Evolutionary conservation across 2,888 invertebrate species (phyloP), one percentile per base, ranked within the genome.

Genomic region (Panzeria rudis): DNA sequence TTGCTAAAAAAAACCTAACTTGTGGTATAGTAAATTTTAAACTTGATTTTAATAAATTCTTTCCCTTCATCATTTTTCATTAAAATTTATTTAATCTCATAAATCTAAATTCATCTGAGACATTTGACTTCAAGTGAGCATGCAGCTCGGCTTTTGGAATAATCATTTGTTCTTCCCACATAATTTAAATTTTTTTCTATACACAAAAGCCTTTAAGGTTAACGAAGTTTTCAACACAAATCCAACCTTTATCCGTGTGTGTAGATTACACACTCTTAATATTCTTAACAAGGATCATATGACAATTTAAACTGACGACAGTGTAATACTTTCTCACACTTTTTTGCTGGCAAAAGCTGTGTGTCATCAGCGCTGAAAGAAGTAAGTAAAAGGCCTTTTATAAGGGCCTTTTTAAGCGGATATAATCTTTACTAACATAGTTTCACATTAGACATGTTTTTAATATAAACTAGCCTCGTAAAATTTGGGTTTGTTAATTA

Each of bases 231-330:
- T 13, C 17, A 56, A 25, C 25, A n/a, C 61, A 38, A 69, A 20
- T 29, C 20, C 15, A 17, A 7, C 44, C 15, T 13, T 5, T 5
- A 61, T 29, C 35, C n/a, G 9, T 25, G n/a, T 35, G 6, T 4
- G 9, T 5, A n/a, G n/a, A 69, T 38, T 50, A 76, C 62, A 56
- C 62, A 62, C 7, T 82, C 56, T 66, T 38, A 72, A 77, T 32
- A 50, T 25, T 41, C 56, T 32, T 44, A 23, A 62, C 66, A 72
- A 50, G 64, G 25, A 77, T 72, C 71, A 71, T 38, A 29, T 77
- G 71, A 72, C 71, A 83, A 76, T 82, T 71, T 76, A 38, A 47
- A 81, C 47, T 44, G 59, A 32, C 56, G 62, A 61, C 29, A 29
- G n/a, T 68, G 32, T 20, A 13, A 82, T 66, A 41, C 41, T 59